Evolutionary conservation across 1,140 invertebrate genomes (phyloP), one percentile per base, ranked within the genome.

Genomic region (Varroa destructor): DNA sequence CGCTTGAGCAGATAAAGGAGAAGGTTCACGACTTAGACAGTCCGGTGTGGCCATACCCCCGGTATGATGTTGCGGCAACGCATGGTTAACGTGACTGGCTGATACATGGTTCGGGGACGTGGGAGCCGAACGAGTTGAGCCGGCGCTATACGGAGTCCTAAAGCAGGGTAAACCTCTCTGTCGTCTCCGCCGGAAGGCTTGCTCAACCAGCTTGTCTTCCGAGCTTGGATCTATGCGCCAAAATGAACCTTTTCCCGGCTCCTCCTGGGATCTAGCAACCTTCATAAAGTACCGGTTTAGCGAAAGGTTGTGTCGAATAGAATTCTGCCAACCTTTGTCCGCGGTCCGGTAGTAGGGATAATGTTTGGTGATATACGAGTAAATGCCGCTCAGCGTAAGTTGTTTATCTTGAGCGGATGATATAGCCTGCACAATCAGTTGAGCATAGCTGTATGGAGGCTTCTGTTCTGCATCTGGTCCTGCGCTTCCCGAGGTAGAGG

Each of bases 251-350:
- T 95, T 95, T 36, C 95, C 94, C 0, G 94, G 93, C 79, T 97
- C 94, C 79, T 97, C 94, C 80, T 97, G 93, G 75, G 91, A 93
- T 73, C 95, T 86, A 14, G 94, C 91, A 73, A 99, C 92, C 85
- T 97, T 94, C 56, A 94, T 88, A 81, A 96, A 97, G 80, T 95
- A 95, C 80, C 93, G 88, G 84, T 98, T 99, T 71, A 99, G 83
- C 74, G 93, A 97, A 73, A 99, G 83, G 82, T 98, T 99, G 83
- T 98, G 95, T 75, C 95, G 85, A 78, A 99, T 98, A 46, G 94
- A 98, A 83, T 99, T 99, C 86, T 87, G 94, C 94, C 94, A 98
- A 46, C 95, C 94, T 82, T 97, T 97, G 79, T 98, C 94, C 2
- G 92, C 93, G 71, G 93, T 95, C 78, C 93, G 85, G 80, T 97